Evolutionary conservation across 2,797 vertebrate genomes (phyloP), one percentile per base, ranked within the genome.

Genomic region (Gallinago solitaria): DNA sequence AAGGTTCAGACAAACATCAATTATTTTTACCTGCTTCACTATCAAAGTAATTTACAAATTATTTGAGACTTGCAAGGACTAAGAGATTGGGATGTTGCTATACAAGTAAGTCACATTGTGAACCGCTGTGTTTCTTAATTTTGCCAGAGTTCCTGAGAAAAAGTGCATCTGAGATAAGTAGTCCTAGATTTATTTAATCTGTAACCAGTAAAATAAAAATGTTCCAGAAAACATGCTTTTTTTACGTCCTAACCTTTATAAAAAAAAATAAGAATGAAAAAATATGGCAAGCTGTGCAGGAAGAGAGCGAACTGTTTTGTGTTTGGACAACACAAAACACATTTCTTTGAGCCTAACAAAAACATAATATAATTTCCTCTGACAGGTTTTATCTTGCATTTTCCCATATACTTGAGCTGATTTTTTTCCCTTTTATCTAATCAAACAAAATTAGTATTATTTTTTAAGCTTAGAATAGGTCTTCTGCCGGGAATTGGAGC

Each of bases 351-450:
- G 73, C 27, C 73, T 82, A 92, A 90, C 18, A 90, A 91, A 94
- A 89, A 50, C 76, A 83, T 76, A 88, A 65, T 69, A 94, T 79
- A 47, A 95, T 83, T 96, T 94, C 94, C 89, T 95, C 79, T 88
- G 47, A 71, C 93, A 91, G 23, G 76, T 74, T 92, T 97, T 88
- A 86, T 94, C 79, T 95, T 93, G 50, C 20, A 67, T 86, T 95
- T 94, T 95, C 94, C 94, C 85, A 93, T 91, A 92, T 83, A 68
- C 61, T 9, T 56, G 53, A 67, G 76, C 37, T 76, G 43, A 6
- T 33, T 54, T 75, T 75, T 79, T 48, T 9, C 15, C 19, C 41
- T 86, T 93, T 94, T 80, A 92, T 83, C 53, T 88, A 94, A 90
- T 83, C 10, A 90, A 89, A 80, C 25, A 57, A 27, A 87, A 81